Evolutionary conservation across 1,140 invertebrate species (phyloP), one percentile per base, ranked within the genome.

Genomic region (Ptiloglossa arizonensis): DNA sequence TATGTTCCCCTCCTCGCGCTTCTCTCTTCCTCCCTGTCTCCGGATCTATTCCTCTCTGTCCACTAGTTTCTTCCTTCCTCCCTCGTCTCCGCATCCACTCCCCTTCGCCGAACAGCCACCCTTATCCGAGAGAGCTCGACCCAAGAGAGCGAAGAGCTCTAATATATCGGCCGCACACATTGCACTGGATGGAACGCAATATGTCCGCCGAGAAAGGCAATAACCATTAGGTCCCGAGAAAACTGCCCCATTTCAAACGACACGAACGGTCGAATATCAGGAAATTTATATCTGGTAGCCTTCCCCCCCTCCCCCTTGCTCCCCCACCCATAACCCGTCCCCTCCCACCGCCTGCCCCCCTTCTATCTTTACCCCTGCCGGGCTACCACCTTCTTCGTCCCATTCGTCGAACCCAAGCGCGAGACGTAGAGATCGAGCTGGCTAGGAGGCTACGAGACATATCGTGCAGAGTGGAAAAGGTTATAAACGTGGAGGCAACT

Each of bases 171-270:
- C 90, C 88, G 92, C 93, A 93, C 93, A 94, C 93, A 94, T 94
- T 94, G 93, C 93, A 93, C 91, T 93, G 92, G 92, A 94, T 93
- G 92, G 93, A 94, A 94, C 93, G 93, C 93, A 94, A 94, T 94
- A 94, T 94, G 93, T 94, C 93, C 93, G 92, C 91, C 90, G 92
- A 92, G 93, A 93, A 93, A 94, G 93, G 93, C 93, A 94, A 94
- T 94, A 94, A 94, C 93, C 93, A 94, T 94, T 94, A 94, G 92
- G 93, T 93, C 90, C 90, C 90, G 90, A 93, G 93, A 93, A 94
- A 94, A 93, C 93, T 93, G 93, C 93, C 93, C 93, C 93, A 94
- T 94, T 94, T 92, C 91, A 92, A 92, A 93, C 93, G 93, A 94
- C 93, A 93, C 92, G 91, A 92, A 91, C 93, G 92, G 90, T 92